Evolutionary conservation across 2,113 vertebrate species (phyloP).

Genomic region (Muntiacus muntjak): DNA sequence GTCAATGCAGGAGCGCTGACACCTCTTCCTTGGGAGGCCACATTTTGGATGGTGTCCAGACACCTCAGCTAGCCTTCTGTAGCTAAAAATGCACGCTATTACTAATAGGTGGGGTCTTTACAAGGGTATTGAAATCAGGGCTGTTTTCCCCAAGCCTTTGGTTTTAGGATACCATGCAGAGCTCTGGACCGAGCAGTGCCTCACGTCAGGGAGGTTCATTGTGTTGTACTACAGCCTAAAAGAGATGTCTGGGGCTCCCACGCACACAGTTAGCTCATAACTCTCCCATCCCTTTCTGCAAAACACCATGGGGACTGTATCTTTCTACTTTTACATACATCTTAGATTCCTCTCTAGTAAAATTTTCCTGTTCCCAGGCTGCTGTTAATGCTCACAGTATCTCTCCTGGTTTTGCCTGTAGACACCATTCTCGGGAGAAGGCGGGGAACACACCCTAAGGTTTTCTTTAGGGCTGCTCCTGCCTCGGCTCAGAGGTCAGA

Average conservation of each 20-base stretch:
- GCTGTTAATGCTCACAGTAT: not conserved
- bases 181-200: not conserved
- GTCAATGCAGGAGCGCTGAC: accelerated
- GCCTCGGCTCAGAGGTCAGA: not conserved
- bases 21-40: accelerated
- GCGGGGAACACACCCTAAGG: accelerated
- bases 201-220: not conserved
- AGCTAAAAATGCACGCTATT: not conserved
- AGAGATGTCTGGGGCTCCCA: not conserved
- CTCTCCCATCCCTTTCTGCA: not conserved
- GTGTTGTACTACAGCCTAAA: not conserved
- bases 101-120: not conserved
- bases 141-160: not conserved
- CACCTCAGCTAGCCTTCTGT: not conserved
- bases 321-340: not conserved
- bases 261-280: not conserved
- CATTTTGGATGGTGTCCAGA: not conserved
- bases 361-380: not conserved
- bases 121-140: not conserved
- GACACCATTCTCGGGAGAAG: not conserved
- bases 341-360: not conserved
- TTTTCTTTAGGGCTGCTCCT: not conserved
- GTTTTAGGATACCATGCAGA: not conserved
- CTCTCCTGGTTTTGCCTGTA: not conserved
- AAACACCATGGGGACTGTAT: not conserved